A percentile compares a stretch with the other conserved stretches of the same genome.
Conservation (phyloP, 2,797 vertebrate species). For the Echeneis naucrates region DNA sequence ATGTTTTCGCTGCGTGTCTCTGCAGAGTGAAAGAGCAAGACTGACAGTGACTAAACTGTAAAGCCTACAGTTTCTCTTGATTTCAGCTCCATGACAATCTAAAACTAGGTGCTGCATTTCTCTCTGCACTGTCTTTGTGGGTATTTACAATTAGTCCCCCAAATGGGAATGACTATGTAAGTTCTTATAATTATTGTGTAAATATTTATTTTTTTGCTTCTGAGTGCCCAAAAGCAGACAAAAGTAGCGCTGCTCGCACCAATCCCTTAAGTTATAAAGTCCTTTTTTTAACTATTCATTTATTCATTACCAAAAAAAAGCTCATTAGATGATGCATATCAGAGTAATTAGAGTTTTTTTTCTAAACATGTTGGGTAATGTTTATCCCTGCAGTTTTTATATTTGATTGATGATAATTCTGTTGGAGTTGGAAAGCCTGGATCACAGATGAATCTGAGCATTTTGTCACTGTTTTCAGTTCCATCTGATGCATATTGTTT, state of each 20-base stretch:
- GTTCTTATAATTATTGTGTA: constrained; percentile 15
- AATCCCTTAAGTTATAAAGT: background rate
- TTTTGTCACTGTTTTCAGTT: constrained; percentile 1
- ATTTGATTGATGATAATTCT: background rate
- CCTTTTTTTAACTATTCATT: background rate
- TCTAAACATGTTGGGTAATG: background rate
- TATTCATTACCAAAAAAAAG: background rate
- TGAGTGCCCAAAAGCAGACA: background rate
- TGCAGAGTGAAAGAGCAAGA: constrained; percentile 10
- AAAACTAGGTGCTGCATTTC: background rate
- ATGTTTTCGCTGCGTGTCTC: constrained; percentile 1
- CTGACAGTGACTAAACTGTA: constrained; percentile 14
- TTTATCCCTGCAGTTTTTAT: background rate
- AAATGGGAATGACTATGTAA: constrained; percentile 6
- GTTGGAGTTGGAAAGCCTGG: background rate
- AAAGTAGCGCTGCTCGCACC: background rate
- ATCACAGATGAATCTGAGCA: constrained; percentile 1
- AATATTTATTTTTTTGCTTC: constrained; percentile 20
- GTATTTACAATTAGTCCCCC: background rate
- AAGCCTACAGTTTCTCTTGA: background rate
- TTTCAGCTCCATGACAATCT: constrained; percentile 8
- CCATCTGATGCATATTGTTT: background rate
- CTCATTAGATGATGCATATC: background rate
- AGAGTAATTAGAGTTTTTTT: background rate
- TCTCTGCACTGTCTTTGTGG: background rate